Percentiles rank a stretch among this genome's conserved stretches.
Conservation (phyloP, 2,113 vertebrate genomes). For the Naja naja region DNA sequence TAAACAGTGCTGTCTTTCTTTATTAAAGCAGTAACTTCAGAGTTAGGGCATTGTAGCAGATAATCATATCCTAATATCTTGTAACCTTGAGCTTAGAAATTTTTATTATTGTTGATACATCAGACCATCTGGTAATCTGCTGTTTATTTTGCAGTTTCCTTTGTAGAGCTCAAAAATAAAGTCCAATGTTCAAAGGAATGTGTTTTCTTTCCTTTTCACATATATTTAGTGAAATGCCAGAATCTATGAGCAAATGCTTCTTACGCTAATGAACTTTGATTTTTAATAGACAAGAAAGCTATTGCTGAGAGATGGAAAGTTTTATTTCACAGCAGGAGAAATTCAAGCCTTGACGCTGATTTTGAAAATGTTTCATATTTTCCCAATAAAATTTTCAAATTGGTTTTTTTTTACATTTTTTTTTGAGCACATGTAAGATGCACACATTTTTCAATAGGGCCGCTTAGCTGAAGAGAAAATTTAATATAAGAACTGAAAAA, state of each 20-base stretch:
- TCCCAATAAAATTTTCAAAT: not conserved
- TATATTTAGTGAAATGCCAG: not conserved
- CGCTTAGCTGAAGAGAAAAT: slow-evolving; percentile 19
- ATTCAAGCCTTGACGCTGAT: not conserved
- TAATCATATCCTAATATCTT: slow-evolving; percentile 7
- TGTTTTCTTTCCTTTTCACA: not conserved
- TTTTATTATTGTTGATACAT: slow-evolving; percentile 31
- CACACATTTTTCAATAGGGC: slow-evolving; percentile 7
- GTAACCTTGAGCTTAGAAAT: not conserved
- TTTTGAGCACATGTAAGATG: slow-evolving; percentile 21
- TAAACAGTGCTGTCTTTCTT: not conserved
- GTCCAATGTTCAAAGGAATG: not conserved
- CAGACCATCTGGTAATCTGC: slow-evolving; percentile 31
- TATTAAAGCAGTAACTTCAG: not conserved
- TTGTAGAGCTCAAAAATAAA: slow-evolving; percentile 26
- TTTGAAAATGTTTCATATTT: slow-evolving; percentile 17
- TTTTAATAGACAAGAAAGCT: not conserved
- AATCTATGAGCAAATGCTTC: not conserved
- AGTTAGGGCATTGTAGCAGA: slow-evolving; percentile 5
- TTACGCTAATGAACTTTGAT: fast-evolving
- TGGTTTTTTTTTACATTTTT: slow-evolving; percentile 10
- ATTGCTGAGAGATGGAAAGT: not conserved
- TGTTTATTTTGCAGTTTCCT: slow-evolving; percentile 38
- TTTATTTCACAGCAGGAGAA: not conserved
- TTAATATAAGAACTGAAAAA: slow-evolving; percentile 53